These are phyloP conservation scores for Morpho deidamia DNA, from an alignment of 2,888 invertebrate species.

Conservation along the genomic window DNA sequence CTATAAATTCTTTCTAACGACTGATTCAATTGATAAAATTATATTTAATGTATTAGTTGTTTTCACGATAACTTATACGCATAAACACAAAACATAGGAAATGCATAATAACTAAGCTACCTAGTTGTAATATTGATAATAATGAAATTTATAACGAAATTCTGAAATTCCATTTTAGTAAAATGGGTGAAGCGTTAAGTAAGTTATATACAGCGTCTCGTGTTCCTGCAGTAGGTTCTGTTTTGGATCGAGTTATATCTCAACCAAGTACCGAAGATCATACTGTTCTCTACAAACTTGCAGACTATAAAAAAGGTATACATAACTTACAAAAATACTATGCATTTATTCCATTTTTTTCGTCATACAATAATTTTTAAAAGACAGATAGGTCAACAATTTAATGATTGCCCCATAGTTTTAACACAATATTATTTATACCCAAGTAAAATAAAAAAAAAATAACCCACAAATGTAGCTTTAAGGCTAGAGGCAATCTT, in stretches of 20 bases:
- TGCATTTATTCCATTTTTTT: not conserved
- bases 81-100: not conserved
- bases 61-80: not conserved
- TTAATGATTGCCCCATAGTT: too few relatives aligned
- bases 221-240: conserved; percentile 83
- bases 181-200: conserved; percentile 58
- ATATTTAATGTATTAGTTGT: too few relatives aligned
- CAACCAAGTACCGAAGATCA: conserved; percentile 92
- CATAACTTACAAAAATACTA: not conserved
- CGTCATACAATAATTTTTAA: not conserved
- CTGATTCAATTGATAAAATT: too few relatives aligned
- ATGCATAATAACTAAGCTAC: too few relatives aligned
- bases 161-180: not conserved
- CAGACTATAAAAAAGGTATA: conserved; percentile 92
- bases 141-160: not conserved
- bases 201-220: conserved; percentile 68
- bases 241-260: conserved; percentile 93
- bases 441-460: too few relatives aligned
- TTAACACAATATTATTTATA: too few relatives aligned
- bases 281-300: conserved; percentile 90
- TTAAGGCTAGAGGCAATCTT: too few relatives aligned
- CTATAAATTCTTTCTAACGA: too few relatives aligned
- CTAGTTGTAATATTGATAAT: not conserved
- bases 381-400: too few relatives aligned
- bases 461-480: too few relatives aligned